Percentiles rank a stretch among this genome's conserved stretches.
Conservation (phyloP, 2,888 invertebrate species). For the Rotaria sp. region DNA sequence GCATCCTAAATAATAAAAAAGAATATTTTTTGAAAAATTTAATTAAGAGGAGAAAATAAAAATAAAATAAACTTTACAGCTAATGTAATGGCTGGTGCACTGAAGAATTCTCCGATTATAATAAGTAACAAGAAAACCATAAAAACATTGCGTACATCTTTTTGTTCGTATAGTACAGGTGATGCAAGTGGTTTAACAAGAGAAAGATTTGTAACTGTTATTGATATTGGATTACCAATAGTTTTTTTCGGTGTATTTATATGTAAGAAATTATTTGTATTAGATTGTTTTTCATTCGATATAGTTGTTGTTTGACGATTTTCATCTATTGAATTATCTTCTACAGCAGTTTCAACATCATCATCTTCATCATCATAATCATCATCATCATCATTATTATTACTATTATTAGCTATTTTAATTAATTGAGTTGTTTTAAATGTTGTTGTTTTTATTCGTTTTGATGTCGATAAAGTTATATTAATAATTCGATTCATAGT, state of each 20-base stretch:
- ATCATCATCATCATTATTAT: constrained; percentile 37
- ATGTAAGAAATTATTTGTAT: neutral
- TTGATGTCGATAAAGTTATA: neutral
- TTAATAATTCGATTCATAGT: neutral
- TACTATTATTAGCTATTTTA: neutral
- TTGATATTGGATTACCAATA: neutral
- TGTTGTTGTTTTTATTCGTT: constrained; percentile 15
- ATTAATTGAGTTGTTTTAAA: neutral
- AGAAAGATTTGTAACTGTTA: neutral
- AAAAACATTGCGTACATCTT: constrained; percentile 89
- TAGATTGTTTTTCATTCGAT: neutral
- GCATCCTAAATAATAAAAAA: constrained; percentile 55
- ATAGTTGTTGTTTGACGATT: neutral
- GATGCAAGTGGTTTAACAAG: constrained; percentile 74
- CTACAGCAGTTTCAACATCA: neutral
- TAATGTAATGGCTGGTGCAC: constrained; percentile 83
- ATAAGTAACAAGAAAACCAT: constrained; percentile 83
- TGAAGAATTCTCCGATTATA: constrained; percentile 92
- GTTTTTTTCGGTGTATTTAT: constrained; percentile 1
- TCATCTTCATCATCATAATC: constrained; percentile 40
- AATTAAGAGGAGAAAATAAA: neutral
- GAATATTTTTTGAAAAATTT: neutral
- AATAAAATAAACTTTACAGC: constrained; percentile 72
- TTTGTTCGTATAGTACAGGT: constrained; percentile 76
- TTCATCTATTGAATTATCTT: neutral